These are phyloP conservation scores for Epirrhoe alternata DNA, from an alignment of 2,888 invertebrate species.

Conservation along the genomic window DNA sequence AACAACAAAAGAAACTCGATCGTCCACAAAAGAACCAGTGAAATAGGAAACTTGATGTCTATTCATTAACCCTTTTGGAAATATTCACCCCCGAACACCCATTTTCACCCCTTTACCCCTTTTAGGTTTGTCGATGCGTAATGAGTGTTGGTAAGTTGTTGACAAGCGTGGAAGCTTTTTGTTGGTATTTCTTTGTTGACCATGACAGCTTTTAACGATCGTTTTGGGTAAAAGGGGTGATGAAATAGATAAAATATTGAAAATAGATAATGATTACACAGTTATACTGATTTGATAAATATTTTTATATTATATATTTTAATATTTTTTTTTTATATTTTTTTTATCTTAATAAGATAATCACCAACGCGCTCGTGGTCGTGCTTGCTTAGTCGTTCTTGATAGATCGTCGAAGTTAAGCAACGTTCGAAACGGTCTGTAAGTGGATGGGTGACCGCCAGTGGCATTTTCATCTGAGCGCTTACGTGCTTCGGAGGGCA, in stretches of 20 bases:
- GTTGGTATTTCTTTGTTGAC: conserved; percentile 6
- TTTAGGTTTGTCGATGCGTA: conserved; percentile 19
- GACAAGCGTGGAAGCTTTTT: conserved; percentile 8
- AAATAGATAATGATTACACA: no score
- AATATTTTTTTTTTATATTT: no score
- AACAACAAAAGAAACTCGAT: conserved; percentile 59
- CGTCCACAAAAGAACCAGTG: conserved; percentile 46
- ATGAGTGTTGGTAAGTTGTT: conserved; percentile 24
- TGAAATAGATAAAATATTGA: background rate
- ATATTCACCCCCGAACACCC: conserved; percentile 13
- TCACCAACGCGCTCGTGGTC: no score
- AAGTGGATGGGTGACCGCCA: no score
- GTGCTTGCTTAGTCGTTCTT: no score
- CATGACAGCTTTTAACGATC: background rate
- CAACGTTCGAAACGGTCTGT: no score
- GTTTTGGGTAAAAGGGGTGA: background rate
- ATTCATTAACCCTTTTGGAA: conserved; percentile 16
- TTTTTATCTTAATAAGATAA: no score
- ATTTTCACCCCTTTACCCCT: conserved; percentile 15
- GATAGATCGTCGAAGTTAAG: no score
- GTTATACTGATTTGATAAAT: no score
- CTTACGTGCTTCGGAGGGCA: no score
- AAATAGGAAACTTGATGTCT: conserved; percentile 40
- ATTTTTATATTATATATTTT: no score
- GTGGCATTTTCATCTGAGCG: no score